phyloP scores from a whole-genome alignment of 1,140 invertebrate species.

The Drosophila bocqueti region DNA sequence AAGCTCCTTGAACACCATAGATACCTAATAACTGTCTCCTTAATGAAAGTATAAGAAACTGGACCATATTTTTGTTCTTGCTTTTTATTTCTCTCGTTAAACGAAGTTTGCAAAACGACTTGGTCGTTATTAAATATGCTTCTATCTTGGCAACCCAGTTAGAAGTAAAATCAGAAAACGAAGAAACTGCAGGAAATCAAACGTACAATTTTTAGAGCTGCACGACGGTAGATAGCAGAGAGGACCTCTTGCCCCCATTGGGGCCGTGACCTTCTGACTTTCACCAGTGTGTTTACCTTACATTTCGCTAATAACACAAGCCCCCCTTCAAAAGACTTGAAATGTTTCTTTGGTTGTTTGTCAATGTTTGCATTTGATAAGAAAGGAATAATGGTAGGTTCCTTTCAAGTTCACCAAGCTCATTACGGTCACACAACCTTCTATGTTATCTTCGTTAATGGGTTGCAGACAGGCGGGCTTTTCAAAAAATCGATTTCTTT shows the following conservation, averaged over 20 bases:
- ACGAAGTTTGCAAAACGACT: neutral
- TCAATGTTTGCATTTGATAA: conserved; percentile 36
- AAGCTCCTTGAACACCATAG: too few relatives aligned
- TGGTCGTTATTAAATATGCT: conserved; percentile 59
- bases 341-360: conserved; percentile 15
- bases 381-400: conserved; percentile 33
- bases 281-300: conserved; percentile 35
- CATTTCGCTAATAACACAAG: conserved; percentile 47
- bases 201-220: conserved; percentile 38
- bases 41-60: neutral
- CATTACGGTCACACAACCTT: conserved; percentile 12
- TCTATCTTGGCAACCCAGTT: neutral
- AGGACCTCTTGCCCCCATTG: conserved; percentile 8
- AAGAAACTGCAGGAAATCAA: conserved; percentile 6
- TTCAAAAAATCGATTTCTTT: conserved; percentile 9
- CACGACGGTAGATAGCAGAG: conserved; percentile 45
- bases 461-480: neutral
- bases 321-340: conserved; percentile 19
- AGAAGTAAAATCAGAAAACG: conserved; percentile 2
- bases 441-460: conserved; percentile 4
- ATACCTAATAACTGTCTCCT: too few relatives aligned
- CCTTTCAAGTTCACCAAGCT: conserved; percentile 22
- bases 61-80: neutral
- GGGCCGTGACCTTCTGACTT: conserved; percentile 37
- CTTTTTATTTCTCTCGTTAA: neutral